Evolutionary conservation across 1,140 invertebrate genomes (phyloP).

Genomic region (Nephotettix cincticeps): DNA sequence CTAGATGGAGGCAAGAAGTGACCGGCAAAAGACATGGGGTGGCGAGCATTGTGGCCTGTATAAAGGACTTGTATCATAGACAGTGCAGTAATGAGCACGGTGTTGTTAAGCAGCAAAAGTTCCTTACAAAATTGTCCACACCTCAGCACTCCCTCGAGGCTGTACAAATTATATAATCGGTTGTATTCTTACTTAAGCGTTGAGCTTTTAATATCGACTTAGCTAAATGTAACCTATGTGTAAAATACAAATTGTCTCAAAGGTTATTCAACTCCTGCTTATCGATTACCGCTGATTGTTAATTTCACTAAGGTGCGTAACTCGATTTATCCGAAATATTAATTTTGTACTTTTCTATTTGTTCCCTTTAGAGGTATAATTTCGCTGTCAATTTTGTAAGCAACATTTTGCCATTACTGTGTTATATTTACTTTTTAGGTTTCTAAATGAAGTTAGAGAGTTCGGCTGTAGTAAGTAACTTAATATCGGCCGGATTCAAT

Average conservation of each 20-base stretch:
- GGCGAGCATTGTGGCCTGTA: neutral
- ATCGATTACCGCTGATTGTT: neutral
- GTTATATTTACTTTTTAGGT: constrained; percentile 20
- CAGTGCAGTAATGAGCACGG: constrained; percentile 14
- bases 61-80: constrained; percentile 12
- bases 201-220: neutral
- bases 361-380: neutral
- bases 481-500: constrained; percentile 5
- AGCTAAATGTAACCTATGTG: constrained; percentile 7
- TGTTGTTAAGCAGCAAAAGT: constrained; percentile 21
- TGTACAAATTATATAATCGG: neutral
- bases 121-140: constrained; percentile 18
- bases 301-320: neutral
- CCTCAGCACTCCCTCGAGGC: neutral
- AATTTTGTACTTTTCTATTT: neutral
- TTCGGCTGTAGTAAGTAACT: constrained; percentile 1
- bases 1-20: neutral
- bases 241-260: neutral
- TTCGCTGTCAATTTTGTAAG: constrained; percentile 22
- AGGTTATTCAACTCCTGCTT: too few species aligned
- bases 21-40: neutral
- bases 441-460: constrained; percentile 6
- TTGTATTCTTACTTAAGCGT: neutral
- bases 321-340: neutral
- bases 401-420: constrained; percentile 21